Percentiles rank a stretch among this genome's conserved stretches.
These are phyloP conservation scores for Ptilorrhoa leucosticta DNA, from an alignment of 2,113 vertebrate species.

Conservation along the genomic window DNA sequence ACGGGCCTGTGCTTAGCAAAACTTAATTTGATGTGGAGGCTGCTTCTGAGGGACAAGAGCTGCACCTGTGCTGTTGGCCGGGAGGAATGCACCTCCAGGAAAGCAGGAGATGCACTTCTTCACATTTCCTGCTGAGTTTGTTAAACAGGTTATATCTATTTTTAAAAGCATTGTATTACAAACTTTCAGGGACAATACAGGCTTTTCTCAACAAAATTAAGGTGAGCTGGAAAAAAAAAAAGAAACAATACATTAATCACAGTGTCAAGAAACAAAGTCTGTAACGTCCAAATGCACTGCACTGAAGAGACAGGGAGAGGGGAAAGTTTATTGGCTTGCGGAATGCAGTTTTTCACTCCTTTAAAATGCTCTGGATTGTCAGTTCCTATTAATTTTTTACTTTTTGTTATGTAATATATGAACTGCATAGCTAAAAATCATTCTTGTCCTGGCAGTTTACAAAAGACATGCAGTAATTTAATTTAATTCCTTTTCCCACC, in stretches of 20 bases:
- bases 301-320: neutral
- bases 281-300: neutral
- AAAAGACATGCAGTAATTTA: neutral
- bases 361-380: neutral
- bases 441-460: conserved; percentile 3
- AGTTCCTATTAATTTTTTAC: conserved; percentile 43
- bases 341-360: conserved; percentile 35
- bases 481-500: neutral
- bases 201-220: conserved; percentile 38
- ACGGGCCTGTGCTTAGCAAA: neutral
- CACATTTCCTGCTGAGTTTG: conserved; percentile 70
- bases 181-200: conserved; percentile 10
- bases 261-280: neutral
- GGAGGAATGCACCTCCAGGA: conserved; percentile 60
- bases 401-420: conserved; percentile 17
- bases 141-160: conserved; percentile 72
- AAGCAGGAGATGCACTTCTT: conserved; percentile 60
- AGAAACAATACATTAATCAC: conserved; percentile 20
- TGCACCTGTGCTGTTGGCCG: conserved; percentile 66
- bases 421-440: neutral
- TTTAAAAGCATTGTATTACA: conserved; percentile 43
- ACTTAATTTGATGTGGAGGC: conserved; percentile 38
- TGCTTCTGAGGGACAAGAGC: conserved; percentile 25
- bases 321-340: neutral
- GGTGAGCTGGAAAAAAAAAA: neutral